Evolutionary conservation across 2,797 vertebrate genomes (phyloP).

Genomic region (Anomalospiza imberbis): DNA sequence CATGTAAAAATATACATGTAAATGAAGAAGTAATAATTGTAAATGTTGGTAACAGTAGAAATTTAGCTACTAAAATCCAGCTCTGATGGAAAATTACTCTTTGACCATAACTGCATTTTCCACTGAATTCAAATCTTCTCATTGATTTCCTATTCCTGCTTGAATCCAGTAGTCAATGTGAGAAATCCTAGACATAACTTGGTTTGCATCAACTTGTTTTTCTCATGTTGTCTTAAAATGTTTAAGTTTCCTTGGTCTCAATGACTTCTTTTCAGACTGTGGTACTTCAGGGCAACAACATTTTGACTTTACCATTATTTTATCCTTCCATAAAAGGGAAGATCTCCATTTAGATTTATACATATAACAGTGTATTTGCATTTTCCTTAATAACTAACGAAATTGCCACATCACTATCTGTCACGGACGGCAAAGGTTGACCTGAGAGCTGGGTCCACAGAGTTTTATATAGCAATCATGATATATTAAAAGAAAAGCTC

Average conservation of each 20-base stretch:
- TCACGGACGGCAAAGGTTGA: accelerated
- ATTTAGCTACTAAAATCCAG: background rate
- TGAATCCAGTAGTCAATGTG: background rate
- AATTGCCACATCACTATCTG: background rate
- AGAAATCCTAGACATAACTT: background rate
- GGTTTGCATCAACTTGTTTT: background rate
- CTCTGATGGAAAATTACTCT: background rate
- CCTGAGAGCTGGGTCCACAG: background rate
- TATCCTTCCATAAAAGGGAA: background rate
- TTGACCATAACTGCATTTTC: background rate
- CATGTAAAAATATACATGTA: background rate
- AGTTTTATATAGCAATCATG: background rate
- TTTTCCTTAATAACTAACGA: background rate
- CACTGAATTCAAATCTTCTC: background rate
- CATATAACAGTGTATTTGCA: accelerated
- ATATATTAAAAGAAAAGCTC: background rate
- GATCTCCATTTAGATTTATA: background rate
- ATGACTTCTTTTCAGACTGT: background rate
- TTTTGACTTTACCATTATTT: background rate
- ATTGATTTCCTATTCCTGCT: background rate
- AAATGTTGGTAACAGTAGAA: background rate
- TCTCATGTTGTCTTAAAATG: background rate
- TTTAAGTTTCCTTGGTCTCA: background rate
- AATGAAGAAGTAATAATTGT: background rate
- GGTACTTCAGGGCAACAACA: background rate